Conservation (phyloP, 2,888 invertebrate species). For the Acleris laterana region DNA sequence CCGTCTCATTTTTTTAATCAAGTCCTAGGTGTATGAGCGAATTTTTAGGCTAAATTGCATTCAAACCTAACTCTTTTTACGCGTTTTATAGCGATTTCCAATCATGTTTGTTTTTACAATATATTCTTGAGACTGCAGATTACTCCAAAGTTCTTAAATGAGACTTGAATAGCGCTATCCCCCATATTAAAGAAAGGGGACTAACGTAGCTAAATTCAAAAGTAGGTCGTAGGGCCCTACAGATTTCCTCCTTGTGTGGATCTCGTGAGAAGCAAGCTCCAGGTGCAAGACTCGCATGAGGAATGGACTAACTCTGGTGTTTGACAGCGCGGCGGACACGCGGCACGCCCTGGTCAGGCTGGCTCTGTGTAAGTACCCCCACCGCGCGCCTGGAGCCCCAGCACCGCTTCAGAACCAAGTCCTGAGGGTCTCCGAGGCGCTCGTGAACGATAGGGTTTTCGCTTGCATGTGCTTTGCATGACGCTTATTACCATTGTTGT, state of each 20-base stretch:
- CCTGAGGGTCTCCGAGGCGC: slow-evolving; percentile 2
- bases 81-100: no score
- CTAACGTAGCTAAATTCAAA: no score
- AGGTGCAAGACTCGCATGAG: slow-evolving; percentile 19
- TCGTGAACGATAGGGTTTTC: slow-evolving; percentile 5
- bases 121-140: no score
- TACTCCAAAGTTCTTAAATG: no score
- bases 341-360: slow-evolving; percentile 95
- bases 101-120: no score
- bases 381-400: slow-evolving; percentile 39
- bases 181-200: no score
- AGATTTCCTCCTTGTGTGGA: slow-evolving; percentile 4
- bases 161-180: no score
- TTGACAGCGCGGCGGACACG: slow-evolving; percentile 84
- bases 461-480: slow-evolving; percentile 45
- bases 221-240: background rate
- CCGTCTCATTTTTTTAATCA: no score
- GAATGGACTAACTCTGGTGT: slow-evolving; percentile 45
- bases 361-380: slow-evolving; percentile 93
- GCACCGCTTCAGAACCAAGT: background rate
- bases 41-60: no score
- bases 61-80: no score
- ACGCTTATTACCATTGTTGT: slow-evolving; percentile 42
- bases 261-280: slow-evolving; percentile 21
- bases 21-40: no score